phyloP scores from a whole-genome alignment of 2,888 invertebrate species.

The Parochlus steinenii region DNA sequence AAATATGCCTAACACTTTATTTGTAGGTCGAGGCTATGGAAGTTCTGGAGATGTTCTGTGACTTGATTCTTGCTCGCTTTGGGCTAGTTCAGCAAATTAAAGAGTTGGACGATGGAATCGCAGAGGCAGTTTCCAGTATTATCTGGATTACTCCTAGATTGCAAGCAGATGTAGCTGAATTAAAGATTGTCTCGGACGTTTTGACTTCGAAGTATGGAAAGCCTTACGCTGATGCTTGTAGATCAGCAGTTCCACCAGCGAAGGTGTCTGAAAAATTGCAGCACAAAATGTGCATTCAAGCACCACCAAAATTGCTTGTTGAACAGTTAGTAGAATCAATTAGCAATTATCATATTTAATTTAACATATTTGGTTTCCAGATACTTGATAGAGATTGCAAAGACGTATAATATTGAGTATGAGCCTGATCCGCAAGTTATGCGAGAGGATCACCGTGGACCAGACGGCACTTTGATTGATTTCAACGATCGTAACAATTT shows the following conservation, averaged over 20 bases:
- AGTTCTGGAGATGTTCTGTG: conserved; percentile 98
- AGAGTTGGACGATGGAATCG: conserved; percentile 85
- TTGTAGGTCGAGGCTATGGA: conserved; percentile 99
- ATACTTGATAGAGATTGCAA: conserved; percentile 87
- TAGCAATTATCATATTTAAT: background rate
- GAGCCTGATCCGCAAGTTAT: conserved; percentile 88
- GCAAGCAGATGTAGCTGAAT: conserved; percentile 64
- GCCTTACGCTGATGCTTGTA: conserved; percentile 77
- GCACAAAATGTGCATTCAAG: conserved; percentile 84
- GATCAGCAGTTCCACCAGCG: conserved; percentile 75
- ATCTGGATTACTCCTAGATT: conserved; percentile 94
- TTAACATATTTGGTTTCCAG: conserved; percentile 7
- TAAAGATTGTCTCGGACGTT: conserved; percentile 73
- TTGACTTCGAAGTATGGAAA: conserved; percentile 86
- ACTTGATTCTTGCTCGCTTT: conserved; percentile 86
- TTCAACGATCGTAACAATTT: conserved; percentile 43
- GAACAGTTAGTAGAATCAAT: conserved; percentile 47
- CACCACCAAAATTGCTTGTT: conserved; percentile 86
- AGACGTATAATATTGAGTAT: conserved; percentile 85
- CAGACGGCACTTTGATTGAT: conserved; percentile 52
- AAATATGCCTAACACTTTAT: conserved; percentile 30
- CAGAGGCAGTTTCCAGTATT: conserved; percentile 89
- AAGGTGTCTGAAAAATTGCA: conserved; percentile 80
- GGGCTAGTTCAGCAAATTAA: conserved; percentile 95
- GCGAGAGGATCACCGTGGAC: conserved; percentile 44